Evolutionary conservation across 2,797 vertebrate species (phyloP).

Genomic region (Sphenodon punctatus): DNA sequence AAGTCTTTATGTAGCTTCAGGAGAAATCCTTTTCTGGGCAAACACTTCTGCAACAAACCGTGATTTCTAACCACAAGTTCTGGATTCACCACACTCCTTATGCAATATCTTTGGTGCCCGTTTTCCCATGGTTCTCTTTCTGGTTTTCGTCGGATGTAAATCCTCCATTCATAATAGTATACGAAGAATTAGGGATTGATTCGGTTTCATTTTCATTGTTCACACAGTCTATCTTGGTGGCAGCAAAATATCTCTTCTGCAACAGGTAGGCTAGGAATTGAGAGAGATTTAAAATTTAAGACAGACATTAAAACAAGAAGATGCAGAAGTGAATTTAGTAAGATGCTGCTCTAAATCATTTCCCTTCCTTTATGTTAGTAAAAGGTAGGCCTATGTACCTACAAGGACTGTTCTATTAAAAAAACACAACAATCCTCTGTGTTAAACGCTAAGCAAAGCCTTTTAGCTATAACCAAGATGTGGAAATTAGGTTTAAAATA

Average conservation of each 20-base stretch:
- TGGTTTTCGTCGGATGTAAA: conserved; percentile 62
- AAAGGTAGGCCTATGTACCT: neutral
- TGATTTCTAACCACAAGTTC: neutral
- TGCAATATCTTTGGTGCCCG: neutral
- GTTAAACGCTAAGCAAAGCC: too few species aligned
- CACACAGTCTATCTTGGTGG: conserved; percentile 38
- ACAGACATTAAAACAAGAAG: too few species aligned
- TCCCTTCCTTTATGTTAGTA: neutral
- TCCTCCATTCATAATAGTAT: conserved; percentile 62
- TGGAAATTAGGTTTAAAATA: neutral
- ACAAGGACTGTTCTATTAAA: neutral
- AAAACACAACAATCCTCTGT: too few species aligned
- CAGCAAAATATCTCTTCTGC: conserved; percentile 57
- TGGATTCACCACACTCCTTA: neutral
- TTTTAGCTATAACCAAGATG: neutral
- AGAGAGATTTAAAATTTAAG: too few species aligned
- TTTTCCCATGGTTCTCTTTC: neutral
- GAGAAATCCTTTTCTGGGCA: conserved; percentile 12
- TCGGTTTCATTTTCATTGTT: conserved; percentile 25
- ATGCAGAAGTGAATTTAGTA: neutral
- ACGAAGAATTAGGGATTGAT: neutral
- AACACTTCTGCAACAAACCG: conserved; percentile 36
- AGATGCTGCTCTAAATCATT: neutral
- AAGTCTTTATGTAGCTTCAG: neutral
- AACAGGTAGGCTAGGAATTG: conserved; percentile 71